Percentiles rank a stretch among this genome's conserved stretches.
Conservation (phyloP, 64 coral and sea anemone genomes). For the Exaiptasia diaphana region DNA sequence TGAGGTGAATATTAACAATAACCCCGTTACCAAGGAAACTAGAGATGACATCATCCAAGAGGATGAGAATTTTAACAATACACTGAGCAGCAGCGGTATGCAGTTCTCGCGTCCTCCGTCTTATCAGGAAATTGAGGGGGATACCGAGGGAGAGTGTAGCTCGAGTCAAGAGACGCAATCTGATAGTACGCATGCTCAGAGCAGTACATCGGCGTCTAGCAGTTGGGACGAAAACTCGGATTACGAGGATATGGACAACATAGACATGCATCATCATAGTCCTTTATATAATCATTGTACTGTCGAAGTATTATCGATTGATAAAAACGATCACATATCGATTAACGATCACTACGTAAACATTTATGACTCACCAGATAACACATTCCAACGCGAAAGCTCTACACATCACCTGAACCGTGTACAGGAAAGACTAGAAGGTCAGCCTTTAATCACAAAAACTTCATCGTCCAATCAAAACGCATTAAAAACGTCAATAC, state of each 20-base stretch:
- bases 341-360: too few relatives aligned
- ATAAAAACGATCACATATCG: too few relatives aligned
- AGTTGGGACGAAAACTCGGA: conserved; percentile 20
- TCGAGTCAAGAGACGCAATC: not conserved
- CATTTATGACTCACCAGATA: too few relatives aligned
- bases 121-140: not conserved
- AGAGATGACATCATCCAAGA: not conserved
- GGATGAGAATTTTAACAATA: not conserved
- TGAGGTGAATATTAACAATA: conserved; percentile 13
- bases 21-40: not conserved
- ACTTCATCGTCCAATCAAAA: too few relatives aligned
- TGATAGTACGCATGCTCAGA: conserved; percentile 19
- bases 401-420: too few relatives aligned
- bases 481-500: too few relatives aligned
- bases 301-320: too few relatives aligned
- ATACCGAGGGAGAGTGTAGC: not conserved
- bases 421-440: too few relatives aligned
- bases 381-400: too few relatives aligned
- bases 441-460: too few relatives aligned
- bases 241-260: not conserved
- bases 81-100: not conserved
- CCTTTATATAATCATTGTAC: conserved; percentile 12
- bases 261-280: not conserved
- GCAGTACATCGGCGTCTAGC: not conserved
- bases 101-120: not conserved